Evolutionary conservation across 2,113 vertebrate genomes (phyloP), one percentile per base, ranked within the genome.

Genomic region (Pimephales promelas): DNA sequence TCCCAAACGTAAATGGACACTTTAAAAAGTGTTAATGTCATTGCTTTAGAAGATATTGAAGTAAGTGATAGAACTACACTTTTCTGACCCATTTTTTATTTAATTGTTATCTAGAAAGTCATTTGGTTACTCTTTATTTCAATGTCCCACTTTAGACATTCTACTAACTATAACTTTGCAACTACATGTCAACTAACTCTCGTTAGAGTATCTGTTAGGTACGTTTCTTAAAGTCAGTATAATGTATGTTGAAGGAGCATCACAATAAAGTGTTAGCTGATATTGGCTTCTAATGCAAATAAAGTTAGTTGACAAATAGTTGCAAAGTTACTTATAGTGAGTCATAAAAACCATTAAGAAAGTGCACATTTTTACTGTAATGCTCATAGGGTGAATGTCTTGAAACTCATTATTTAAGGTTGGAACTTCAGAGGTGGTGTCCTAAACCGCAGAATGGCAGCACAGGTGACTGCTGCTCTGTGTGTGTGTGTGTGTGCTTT

Each of bases 401-500:
- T 18, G 18, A 24, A 57, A 54, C 36, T 56, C 59, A 64, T 57
- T 72, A 78, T 52, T 71, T 75, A 78, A 83, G 77, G 72, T 83
- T 72, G 87, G 89, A 86, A 84, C 80, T 72, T 89, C 89, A 91
- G 90, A 91, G 85, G 91, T 92, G 90, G 91, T 91, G 88, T 90
- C 89, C 91, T 61, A 86, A 92, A 94, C 90, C 79, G 90, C 93
- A 89, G 92, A 90, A 95, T 95, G 94, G 93, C 94, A 92, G 76
- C 92, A 92, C 92, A 95, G 94, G 94, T 95, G 93, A 92, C 56
- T 92, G 88, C 82, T 89, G 43, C 88, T 89, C 89, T 85, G 86
- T 88, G 90, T 91, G 90, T 57, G 85, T 47, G 45, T 59, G 72
- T 87, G 88, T 81, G 88, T 59, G 74, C 49, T 59, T 77, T n/a